A percentile compares a stretch with the other conserved stretches of the same genome.
These are phyloP conservation scores for Catonia carolina DNA, from an alignment of 2,888 invertebrate genomes.

Conservation along the genomic window DNA sequence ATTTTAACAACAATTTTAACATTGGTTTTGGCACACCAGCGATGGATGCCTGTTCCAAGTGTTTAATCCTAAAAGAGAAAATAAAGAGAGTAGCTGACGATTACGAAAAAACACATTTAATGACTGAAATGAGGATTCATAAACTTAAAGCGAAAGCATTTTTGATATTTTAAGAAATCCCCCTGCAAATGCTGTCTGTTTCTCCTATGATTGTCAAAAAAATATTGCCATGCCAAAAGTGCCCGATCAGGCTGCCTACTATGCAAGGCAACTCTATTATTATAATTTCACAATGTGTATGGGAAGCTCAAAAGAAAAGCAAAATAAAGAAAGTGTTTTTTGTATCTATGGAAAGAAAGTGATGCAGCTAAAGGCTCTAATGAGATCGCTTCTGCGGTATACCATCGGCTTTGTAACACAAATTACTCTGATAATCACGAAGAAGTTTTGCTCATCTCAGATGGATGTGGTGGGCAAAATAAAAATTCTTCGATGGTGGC, in stretches of 20 bases:
- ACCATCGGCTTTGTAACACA: slow-evolving; percentile 26
- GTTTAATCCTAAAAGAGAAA: background rate
- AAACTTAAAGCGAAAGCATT: background rate
- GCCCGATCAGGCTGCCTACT: background rate
- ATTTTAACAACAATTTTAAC: background rate
- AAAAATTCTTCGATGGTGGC: background rate
- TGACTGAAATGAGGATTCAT: background rate
- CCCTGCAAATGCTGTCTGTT: background rate
- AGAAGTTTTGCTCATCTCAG: background rate
- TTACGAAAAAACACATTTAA: background rate
- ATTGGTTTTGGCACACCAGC: background rate
- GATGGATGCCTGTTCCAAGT: background rate
- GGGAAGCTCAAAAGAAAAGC: background rate
- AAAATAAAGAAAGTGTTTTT: background rate
- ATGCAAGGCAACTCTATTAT: background rate
- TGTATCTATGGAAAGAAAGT: background rate
- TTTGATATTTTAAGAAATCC: background rate
- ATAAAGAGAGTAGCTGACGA: background rate
- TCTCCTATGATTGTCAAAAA: slow-evolving; percentile 1
- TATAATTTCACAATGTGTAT: slow-evolving; percentile 3
- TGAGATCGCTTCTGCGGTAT: slow-evolving; percentile 12
- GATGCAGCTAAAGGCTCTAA: background rate
- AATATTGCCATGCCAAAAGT: slow-evolving; percentile 3
- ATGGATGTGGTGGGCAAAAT: background rate
- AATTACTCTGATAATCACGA: background rate